Evolutionary conservation across 1,140 invertebrate genomes (phyloP), one percentile per base, ranked within the genome.

Genomic region (Drosophila miranda): DNA sequence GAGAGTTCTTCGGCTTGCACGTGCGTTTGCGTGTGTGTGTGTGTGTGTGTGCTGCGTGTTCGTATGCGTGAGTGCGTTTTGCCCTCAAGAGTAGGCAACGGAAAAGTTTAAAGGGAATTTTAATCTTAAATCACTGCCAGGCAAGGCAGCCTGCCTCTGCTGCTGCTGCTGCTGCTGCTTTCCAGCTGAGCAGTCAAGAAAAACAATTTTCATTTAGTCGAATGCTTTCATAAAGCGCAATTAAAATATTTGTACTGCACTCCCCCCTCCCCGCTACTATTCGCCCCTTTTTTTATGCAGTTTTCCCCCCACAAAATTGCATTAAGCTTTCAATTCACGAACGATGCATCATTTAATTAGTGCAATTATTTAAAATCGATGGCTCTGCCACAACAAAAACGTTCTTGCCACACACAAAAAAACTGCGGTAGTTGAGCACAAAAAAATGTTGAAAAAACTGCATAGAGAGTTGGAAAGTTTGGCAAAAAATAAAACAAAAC

Each of bases 311-410:
- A 42, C 13, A 44, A 50, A 62, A 75, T 74, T 59, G 58, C 49
- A 45, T 74, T 62, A 58, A 54, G 71, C 64, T 43, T 44, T 44
- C 51, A 50, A 53, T 68, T 66, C 66, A 68, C 74, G 57, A 64
- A 46, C 52, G 64, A 64, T 78, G 78, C 53, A 67, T 70, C 60
- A 67, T 83, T 82, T 82, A 82, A 82, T 82, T 83, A 83, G 71
- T 57, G 56, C 66, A 83, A 82, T 83, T 78, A 79, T 67, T 63
- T 51, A 62, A 58, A 74, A 61, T 62, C 58, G 56, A 75, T 51
- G 58, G 43, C 50, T 38, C 34, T 13, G 50, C 50, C 49, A 41
- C 48, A 58, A 58, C 34, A 42, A 52, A 64, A 64, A 3, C 54
- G 28, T 56, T 56, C 30, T 45, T 41, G 21, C 23, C 14, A 19